These are phyloP conservation scores for Taphrorychus bicolor DNA, from an alignment of 2,888 invertebrate genomes.

Conservation along the genomic window DNA sequence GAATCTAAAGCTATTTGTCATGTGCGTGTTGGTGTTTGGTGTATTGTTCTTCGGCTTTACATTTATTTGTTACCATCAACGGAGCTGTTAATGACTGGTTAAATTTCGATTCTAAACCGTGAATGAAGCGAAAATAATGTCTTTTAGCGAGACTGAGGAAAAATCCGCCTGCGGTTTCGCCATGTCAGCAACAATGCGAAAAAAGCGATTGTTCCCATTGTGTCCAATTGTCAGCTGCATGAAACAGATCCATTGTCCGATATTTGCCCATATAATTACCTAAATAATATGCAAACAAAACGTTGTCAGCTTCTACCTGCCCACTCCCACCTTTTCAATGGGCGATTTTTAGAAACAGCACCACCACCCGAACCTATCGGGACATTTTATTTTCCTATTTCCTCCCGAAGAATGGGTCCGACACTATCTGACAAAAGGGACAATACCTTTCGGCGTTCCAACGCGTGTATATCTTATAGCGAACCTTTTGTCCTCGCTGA, in stretches of 20 bases:
- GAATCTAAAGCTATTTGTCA: conserved; percentile 18
- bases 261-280: conserved; percentile 50
- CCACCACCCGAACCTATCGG: conserved; percentile 54
- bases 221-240: conserved; percentile 39
- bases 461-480: conserved; percentile 61
- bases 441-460: conserved; percentile 61
- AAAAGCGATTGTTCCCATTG: conserved; percentile 30
- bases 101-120: neutral
- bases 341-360: conserved; percentile 55
- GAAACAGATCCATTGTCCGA: conserved; percentile 43
- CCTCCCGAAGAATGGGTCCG: conserved; percentile 59
- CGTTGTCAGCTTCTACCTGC: conserved; percentile 47
- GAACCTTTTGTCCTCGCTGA: conserved; percentile 40
- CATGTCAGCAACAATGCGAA: conserved; percentile 22
- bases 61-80: neutral
- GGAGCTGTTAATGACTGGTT: neutral
- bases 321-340: conserved; percentile 51
- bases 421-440: conserved; percentile 56
- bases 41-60: neutral
- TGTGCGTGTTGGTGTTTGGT: neutral
- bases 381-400: conserved; percentile 57
- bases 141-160: too few species aligned
- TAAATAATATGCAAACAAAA: conserved; percentile 48
- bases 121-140: neutral
- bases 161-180: neutral